phyloP scores from a whole-genome alignment of 2,888 invertebrate species.

The Rhaphigaster nebulosa region DNA sequence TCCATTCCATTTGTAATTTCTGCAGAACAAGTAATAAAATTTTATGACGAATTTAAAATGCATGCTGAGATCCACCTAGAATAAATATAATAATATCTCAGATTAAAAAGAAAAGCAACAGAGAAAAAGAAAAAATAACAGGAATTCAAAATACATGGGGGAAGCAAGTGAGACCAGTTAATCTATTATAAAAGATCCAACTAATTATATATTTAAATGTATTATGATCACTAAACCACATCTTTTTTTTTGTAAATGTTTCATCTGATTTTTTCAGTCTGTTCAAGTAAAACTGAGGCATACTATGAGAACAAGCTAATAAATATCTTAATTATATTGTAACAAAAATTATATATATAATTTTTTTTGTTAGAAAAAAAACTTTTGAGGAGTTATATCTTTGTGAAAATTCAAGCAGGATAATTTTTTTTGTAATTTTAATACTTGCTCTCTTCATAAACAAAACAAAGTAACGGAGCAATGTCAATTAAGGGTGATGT shows the following conservation, averaged over 20 bases:
- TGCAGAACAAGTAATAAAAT: conserved; percentile 42
- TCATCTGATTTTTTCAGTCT: not conserved
- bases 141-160: not conserved
- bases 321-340: not conserved
- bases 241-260: too few species aligned
- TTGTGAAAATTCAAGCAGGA: too few species aligned
- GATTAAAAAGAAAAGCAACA: conserved; percentile 28
- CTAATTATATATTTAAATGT: not conserved
- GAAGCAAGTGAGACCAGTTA: conserved; percentile 10
- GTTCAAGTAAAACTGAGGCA: not conserved
- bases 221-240: not conserved
- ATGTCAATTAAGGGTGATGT: too few species aligned
- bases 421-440: too few species aligned
- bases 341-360: not conserved
- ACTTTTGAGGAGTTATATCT: too few species aligned
- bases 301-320: not conserved
- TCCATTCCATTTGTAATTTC: conserved; percentile 45
- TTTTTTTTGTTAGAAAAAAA: too few species aligned
- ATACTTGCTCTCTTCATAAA: too few species aligned
- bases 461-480: too few species aligned
- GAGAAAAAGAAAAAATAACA: not conserved
- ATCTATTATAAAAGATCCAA: not conserved
- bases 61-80: conserved; percentile 46
- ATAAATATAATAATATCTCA: conserved; percentile 50
- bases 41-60: conserved; percentile 47